A percentile compares a stretch with the other conserved stretches of the same genome.
phyloP scores from a whole-genome alignment of 2,113 vertebrate species.

The Jaculus jaculus region DNA sequence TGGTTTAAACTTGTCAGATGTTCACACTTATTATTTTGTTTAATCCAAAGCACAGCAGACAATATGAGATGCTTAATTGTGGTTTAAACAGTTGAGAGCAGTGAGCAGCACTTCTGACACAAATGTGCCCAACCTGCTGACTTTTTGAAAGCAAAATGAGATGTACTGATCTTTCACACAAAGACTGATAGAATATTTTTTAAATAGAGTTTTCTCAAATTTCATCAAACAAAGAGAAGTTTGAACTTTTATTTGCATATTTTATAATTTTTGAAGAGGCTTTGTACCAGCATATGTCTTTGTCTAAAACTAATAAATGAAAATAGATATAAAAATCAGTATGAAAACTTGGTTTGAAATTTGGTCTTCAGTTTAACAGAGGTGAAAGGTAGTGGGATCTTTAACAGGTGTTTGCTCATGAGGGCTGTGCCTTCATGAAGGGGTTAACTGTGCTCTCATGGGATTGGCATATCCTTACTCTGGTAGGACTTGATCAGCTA shows the following conservation, averaged over 20 bases:
- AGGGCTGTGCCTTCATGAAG: not conserved
- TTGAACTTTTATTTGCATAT: slow-evolving; percentile 30
- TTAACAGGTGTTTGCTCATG: not conserved
- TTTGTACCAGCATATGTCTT: not conserved
- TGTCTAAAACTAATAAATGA: not conserved
- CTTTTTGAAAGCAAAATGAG: not conserved
- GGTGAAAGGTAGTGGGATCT: not conserved
- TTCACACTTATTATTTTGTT: slow-evolving; percentile 56
- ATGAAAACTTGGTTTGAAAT: not conserved
- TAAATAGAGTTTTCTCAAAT: slow-evolving; percentile 33
- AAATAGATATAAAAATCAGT: not conserved
- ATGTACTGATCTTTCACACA: not conserved
- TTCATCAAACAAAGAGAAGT: slow-evolving; percentile 24
- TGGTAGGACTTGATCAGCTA: not conserved
- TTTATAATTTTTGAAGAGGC: slow-evolving; percentile 19
- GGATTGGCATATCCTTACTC: not conserved
- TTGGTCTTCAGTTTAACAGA: not conserved
- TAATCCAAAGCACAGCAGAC: slow-evolving; percentile 58
- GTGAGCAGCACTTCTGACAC: not conserved
- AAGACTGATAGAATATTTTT: not conserved
- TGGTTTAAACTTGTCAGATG: slow-evolving; percentile 45
- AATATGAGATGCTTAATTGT: slow-evolving; percentile 43
- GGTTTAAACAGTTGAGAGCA: slow-evolving; percentile 12
- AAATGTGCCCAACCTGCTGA: not conserved
- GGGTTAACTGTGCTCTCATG: not conserved